Percentiles rank a stretch among this genome's conserved stretches.
Evolutionary conservation across 1,140 invertebrate species (phyloP).

Genomic region (Chelonus insularis): DNA sequence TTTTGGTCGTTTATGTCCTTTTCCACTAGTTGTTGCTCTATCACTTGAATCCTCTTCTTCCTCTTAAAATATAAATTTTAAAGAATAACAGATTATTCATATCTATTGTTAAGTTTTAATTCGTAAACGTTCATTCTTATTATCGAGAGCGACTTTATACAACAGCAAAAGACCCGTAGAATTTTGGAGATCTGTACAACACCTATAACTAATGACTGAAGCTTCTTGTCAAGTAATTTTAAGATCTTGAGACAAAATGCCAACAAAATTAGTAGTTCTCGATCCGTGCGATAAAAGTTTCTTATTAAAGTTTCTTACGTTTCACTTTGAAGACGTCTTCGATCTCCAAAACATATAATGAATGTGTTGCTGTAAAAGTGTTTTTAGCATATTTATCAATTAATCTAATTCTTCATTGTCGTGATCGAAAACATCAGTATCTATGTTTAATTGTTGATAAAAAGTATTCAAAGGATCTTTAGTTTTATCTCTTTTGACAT

Average conservation of each 20-base stretch:
- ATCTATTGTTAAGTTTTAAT: no score
- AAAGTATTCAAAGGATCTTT: conserved; percentile 80
- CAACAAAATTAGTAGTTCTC: conserved; percentile 89
- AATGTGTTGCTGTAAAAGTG: conserved; percentile 86
- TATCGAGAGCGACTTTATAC: conserved; percentile 94
- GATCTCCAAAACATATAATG: conserved; percentile 75
- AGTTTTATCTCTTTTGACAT: conserved; percentile 59
- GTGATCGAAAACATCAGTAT: conserved; percentile 76
- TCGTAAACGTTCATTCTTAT: conserved; percentile 77
- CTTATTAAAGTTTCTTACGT: conserved; percentile 76
- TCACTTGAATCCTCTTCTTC: no score
- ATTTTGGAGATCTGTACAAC: conserved; percentile 73
- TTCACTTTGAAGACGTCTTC: conserved; percentile 77
- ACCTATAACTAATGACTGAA: conserved; percentile 96
- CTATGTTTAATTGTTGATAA: conserved; percentile 87
- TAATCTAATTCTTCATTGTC: conserved; percentile 74
- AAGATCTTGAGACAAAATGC: conserved; percentile 95
- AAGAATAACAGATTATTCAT: no score
- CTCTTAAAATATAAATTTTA: no score
- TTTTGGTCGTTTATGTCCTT: no score
- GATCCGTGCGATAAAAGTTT: conserved; percentile 97
- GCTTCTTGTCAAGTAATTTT: conserved; percentile 96
- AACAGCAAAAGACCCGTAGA: conserved; percentile 83
- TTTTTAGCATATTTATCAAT: conserved; percentile 81
- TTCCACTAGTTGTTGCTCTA: no score